Evolutionary conservation across 2,888 invertebrate species (phyloP), one percentile per base, ranked within the genome.

Genomic region (Drosophila barbarae): DNA sequence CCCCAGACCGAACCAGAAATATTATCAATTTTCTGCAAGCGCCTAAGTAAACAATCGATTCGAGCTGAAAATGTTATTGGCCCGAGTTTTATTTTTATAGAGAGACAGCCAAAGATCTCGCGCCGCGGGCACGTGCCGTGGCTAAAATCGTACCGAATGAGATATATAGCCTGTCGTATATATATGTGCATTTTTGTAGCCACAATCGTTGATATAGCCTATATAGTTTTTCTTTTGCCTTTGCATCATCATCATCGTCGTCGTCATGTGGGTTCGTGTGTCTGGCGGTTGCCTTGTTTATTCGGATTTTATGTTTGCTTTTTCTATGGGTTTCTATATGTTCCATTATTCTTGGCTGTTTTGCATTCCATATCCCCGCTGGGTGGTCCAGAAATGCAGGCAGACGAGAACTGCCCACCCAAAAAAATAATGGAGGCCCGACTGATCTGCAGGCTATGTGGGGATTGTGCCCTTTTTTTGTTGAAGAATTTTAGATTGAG

Each of bases 121-220:
- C 73, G 60, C 46, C 56, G 59, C 57, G 72, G 84, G 81, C 77
- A 78, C 77, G 77, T 83, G 77, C 84, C 81, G 47, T 66, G 44
- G 60, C 77, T 77, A 83, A 74, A 80, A 74, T 63, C 49, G 84
- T 65, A 36, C 26, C 12, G 26, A 72, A 56, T 50, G 64, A 59
- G 69, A 26, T 12, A 41, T 50, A 56, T 42, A 71, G 15, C 38
- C 39, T 12, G 54, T 51, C 56, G 46, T 35, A 28, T 50, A 66
- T 59, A 60, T 55, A 12, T 26, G 42, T 44, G 35, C 46, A 55
- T 41, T 23, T 47, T 23, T 47, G 42, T 60, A 39, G 30, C 55
- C 41, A 55, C 39, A 49, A 35, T 38, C 52, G 39, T 47, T 54
- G 51, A 54, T 51, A 57, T 42, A 64, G 23, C 32, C 41, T n/a